A percentile compares a stretch with the other conserved stretches of the same genome.
These are phyloP conservation scores for Portevinia maculata DNA, from an alignment of 2,888 invertebrate species.

Conservation along the genomic window DNA sequence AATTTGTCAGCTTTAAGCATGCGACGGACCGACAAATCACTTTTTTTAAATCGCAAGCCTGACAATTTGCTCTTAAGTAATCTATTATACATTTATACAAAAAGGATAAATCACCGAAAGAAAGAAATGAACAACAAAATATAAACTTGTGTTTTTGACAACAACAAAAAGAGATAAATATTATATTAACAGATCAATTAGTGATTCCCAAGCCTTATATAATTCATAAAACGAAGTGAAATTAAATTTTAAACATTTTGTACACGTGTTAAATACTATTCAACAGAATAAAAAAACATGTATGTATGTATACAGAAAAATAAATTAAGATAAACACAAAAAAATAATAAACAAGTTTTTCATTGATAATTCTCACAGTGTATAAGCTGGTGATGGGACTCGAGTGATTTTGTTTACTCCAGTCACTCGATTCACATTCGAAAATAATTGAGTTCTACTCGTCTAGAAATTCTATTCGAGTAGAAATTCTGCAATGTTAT, in stretches of 20 bases:
- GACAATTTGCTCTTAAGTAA: slow-evolving; percentile 42
- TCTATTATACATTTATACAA: slow-evolving; percentile 41
- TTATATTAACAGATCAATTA: slow-evolving; percentile 56
- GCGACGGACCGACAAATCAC: slow-evolving; percentile 7
- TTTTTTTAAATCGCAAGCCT: slow-evolving; percentile 44
- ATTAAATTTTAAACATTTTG: slow-evolving; percentile 53
- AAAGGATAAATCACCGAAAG: slow-evolving; percentile 58
- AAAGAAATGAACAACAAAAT: slow-evolving; percentile 25
- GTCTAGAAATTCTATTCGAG: too few species aligned
- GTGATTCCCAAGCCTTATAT: slow-evolving; percentile 71
- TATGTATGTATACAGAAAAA: slow-evolving; percentile 39
- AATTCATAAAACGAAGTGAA: slow-evolving; percentile 43
- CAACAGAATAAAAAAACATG: slow-evolving; percentile 20
- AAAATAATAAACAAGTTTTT: slow-evolving; percentile 2
- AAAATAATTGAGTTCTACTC: too few species aligned
- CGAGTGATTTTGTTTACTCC: too few species aligned
- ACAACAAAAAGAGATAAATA: slow-evolving; percentile 17
- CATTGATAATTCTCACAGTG: too few species aligned
- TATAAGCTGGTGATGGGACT: too few species aligned
- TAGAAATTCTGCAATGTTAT: too few species aligned
- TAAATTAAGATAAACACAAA: slow-evolving; percentile 38
- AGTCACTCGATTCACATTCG: too few species aligned
- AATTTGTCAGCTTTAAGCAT: slow-evolving; percentile 56
- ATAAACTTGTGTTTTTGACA: slow-evolving; percentile 35
- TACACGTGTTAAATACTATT: slow-evolving; percentile 55